Evolutionary conservation across 2,797 vertebrate genomes (phyloP), one percentile per base, ranked within the genome.

Genomic region (Channallabes apus): DNA sequence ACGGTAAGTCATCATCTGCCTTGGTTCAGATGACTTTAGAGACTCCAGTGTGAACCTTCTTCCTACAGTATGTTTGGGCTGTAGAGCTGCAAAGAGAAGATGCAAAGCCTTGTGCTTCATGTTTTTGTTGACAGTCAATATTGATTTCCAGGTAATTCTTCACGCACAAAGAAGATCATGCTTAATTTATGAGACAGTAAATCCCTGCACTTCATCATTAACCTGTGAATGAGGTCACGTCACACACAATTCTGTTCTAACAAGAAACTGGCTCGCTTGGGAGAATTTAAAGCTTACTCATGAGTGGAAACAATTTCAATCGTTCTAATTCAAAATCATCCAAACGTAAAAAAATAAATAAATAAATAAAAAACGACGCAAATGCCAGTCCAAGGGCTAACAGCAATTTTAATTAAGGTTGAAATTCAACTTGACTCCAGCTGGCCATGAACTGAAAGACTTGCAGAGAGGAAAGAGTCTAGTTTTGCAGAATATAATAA

Each of bases 141-240:
- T 80, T 85, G 73, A 88, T 80, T 88, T 85, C 59, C 78, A 69
- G 64, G 72, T 80, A 38, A 71, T 83, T 82, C 29, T 73, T 65
- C 75, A 84, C 35, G 62, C 82, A 83, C 77, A 80, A 87, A 84
- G 83, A 71, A 58, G 20, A 65, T 73, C 65, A 76, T 82, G 87
- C 83, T 59, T 88, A 62, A 86, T 82, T 80, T 88, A 27, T 64
- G 27, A 84, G 85, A 72, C 71, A 38, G 65, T 61, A 22, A 79
- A 83, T 86, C 76, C 35, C 35, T 58, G 59, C 67, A 80, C 84
- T 59, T 84, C 82, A 76, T 85, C 35, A 56, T 84, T 56, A 83
- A n/a, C 46, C 82, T 84, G 82, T 54, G 27, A 83, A 71, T 38
- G 56, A 81, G 32, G 8, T n/a, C 38, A 72, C 71, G 22, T 22